Percentiles rank a stretch among this genome's conserved stretches.
Conservation (phyloP, 2,797 vertebrate species). For the Simalia tracyae region DNA sequence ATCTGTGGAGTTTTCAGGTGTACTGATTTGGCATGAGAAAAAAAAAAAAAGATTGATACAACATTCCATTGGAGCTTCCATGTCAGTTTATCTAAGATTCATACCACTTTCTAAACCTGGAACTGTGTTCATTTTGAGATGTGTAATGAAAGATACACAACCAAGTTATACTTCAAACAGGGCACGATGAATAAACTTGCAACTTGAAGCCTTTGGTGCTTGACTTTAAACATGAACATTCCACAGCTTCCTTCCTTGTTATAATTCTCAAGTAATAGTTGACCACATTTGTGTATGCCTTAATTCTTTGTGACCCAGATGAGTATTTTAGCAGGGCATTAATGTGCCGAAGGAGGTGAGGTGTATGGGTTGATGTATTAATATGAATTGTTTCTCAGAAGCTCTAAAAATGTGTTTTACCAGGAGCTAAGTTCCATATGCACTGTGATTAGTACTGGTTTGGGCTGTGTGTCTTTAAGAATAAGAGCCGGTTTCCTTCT, state of each 20-base stretch:
- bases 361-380: background rate
- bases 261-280: background rate
- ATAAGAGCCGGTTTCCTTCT: constrained; percentile 19
- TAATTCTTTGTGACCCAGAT: background rate
- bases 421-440: background rate
- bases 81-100: background rate
- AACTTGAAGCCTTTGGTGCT: background rate
- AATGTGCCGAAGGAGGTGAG: background rate
- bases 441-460: background rate
- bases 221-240: background rate
- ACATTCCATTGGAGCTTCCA: background rate
- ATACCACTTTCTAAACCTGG: background rate
- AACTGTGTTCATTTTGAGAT: background rate
- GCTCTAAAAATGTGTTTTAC: background rate
- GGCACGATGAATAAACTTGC: background rate
- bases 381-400: background rate
- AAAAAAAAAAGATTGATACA: background rate
- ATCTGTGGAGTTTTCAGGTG: background rate
- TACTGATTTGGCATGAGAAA: background rate
- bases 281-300: background rate
- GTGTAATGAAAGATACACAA: background rate
- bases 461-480: constrained; percentile 15
- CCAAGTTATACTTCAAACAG: background rate
- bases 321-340: background rate
- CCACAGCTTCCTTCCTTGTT: background rate